phyloP scores from a whole-genome alignment of 1,140 invertebrate genomes.

The Cotesia chilonis region DNA sequence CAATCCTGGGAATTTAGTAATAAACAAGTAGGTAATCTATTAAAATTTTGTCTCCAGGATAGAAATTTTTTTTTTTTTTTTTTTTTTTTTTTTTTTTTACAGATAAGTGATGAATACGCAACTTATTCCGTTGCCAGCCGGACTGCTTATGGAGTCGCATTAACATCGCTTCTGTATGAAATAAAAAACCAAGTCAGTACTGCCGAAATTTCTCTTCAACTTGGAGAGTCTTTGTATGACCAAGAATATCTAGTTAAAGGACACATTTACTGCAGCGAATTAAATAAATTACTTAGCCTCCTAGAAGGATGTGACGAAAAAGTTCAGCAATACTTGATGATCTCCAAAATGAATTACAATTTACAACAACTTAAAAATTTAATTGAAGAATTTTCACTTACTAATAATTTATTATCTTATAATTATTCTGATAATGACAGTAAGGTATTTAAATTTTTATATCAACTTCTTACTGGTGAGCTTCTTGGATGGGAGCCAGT shows the following conservation, averaged over 20 bases:
- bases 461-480: conserved; percentile 50
- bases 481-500: conserved; percentile 45
- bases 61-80: too few relatives aligned
- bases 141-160: conserved; percentile 44
- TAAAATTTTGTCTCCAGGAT: too few relatives aligned
- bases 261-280: conserved; percentile 44
- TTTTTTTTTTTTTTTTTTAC: neutral
- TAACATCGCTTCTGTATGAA: conserved; percentile 45
- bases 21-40: conserved; percentile 42
- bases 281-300: conserved; percentile 39
- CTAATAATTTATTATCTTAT: conserved; percentile 38
- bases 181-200: conserved; percentile 45
- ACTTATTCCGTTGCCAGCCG: conserved; percentile 48
- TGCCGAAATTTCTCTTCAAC: conserved; percentile 42
- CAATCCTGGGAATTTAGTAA: conserved; percentile 42
- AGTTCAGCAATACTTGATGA: conserved; percentile 49
- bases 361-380: conserved; percentile 44
- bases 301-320: conserved; percentile 49
- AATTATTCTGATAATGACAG: conserved; percentile 29
- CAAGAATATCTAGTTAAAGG: conserved; percentile 42
- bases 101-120: conserved; percentile 47
- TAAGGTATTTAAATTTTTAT: conserved; percentile 41
- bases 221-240: conserved; percentile 37
- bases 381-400: conserved; percentile 43
- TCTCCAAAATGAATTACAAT: conserved; percentile 44